Base-by-base conservation (phyloP, 2,888 invertebrate genomes). In the Microctonus hyperodae region DNA sequence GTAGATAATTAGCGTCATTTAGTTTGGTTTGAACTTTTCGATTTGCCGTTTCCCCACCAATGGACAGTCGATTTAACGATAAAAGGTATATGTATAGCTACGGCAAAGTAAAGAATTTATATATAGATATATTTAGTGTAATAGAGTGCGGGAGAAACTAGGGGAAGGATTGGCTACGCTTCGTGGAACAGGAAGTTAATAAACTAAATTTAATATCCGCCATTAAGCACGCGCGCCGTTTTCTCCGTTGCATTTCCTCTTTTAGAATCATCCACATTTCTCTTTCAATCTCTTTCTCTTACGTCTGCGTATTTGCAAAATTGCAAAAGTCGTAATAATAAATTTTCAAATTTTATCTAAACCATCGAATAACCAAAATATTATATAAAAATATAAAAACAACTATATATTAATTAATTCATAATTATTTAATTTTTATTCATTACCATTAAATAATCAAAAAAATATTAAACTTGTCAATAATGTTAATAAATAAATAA, bases 121-220 rank as follows among this genome's bases (percentile, higher is more conserved):
- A 51, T 51, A 22, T 25, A 23, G 2, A 22, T 20, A 20, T 50
- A 50, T 53, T n/a, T n/a, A n/a, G n/a, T 28, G 28, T 13, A n/a
- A 55, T 31, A 10, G 3, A 7, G 6, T 16, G 16, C 16, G 13
- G 16, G 31, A 55, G 55, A 55, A 55, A 31, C 33, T 33, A 33
- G 10, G 55, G 10, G 16, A 10, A 33, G 55, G 31, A 31, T 55
- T 55, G n/a, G 16, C 31, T 28, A 55, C 33, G 55, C 55, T 55
- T n/a, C 20, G 33, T 9, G 58, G 68, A 73, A 62, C 72, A 71
- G 76, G 76, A 78, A 77, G 77, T 79, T 78, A 78, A 76, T 79
- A 79, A 79, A 78, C 71, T 72, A 75, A 78, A 79, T 78, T 79
- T 77, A 76, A 71, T 74, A 73, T 74, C 68, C 69, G 65, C 73